These are phyloP conservation scores for Philopedon plagiatum DNA, from an alignment of 2,888 invertebrate genomes.

Conservation along the genomic window DNA sequence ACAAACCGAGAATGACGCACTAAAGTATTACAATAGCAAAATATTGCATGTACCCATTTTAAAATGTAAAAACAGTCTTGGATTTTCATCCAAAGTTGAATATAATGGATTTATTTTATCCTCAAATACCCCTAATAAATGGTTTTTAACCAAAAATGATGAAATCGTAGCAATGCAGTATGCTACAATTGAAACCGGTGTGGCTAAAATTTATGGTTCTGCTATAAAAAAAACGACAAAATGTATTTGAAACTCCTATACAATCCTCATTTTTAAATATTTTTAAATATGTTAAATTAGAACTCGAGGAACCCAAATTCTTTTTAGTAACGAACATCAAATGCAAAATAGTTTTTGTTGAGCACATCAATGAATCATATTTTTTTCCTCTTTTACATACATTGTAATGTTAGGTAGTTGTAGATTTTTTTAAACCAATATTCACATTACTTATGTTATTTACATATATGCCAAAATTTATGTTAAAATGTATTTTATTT, in stretches of 20 bases:
- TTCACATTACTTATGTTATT: background rate
- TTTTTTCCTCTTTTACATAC: conserved; percentile 43
- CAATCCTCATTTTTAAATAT: conserved; percentile 44
- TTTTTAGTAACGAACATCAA: conserved; percentile 32
- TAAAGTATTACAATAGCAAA: background rate
- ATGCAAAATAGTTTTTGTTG: conserved; percentile 34
- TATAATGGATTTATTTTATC: conserved; percentile 36
- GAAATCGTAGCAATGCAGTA: conserved; percentile 44
- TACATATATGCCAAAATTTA: too few relatives aligned
- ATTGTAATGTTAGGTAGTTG: background rate
- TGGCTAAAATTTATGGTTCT: conserved; percentile 19
- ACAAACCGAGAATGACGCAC: background rate
- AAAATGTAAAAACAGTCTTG: background rate
- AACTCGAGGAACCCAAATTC: background rate
- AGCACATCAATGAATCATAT: conserved; percentile 13
- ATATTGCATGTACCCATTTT: background rate
- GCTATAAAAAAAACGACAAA: conserved; percentile 22
- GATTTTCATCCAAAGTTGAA: background rate
- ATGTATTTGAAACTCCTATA: conserved; percentile 41
- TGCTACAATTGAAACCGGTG: conserved; percentile 27
- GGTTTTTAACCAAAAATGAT: conserved; percentile 50
- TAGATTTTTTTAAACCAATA: background rate
- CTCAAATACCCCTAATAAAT: conserved; percentile 39
- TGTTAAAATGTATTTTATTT: too few relatives aligned
- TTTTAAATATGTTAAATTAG: conserved; percentile 14